A percentile compares a stretch with the other conserved stretches of the same genome.
phyloP scores from a whole-genome alignment of 2,888 invertebrate species.

The Drymonia ruficornis region DNA sequence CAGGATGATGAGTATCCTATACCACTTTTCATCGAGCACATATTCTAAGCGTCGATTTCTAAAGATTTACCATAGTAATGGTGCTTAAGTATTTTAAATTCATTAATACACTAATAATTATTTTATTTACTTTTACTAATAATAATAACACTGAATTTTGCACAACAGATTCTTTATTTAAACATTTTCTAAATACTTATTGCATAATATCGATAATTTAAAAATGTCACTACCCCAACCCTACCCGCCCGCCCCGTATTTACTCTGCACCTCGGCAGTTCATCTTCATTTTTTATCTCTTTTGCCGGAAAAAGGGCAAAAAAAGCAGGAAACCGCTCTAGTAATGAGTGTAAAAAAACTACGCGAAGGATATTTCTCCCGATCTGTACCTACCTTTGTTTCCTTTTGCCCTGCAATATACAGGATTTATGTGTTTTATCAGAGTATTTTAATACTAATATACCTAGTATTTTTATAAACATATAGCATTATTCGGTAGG shows the following conservation, averaged over 20 bases:
- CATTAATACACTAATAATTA: no score
- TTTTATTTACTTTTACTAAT: no score
- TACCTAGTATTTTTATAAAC: no score
- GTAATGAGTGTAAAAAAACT: constrained; percentile 81
- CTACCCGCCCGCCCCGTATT: constrained; percentile 76
- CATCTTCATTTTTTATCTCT: constrained; percentile 84
- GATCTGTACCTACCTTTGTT: constrained; percentile 57
- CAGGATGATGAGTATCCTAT: no score
- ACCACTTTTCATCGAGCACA: no score
- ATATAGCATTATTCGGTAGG: no score
- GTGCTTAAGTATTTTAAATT: not conserved
- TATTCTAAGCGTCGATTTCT: no score
- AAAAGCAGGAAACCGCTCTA: constrained; percentile 75
- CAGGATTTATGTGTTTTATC: constrained; percentile 25
- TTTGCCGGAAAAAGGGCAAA: constrained; percentile 80
- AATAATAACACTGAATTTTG: no score
- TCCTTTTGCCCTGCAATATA: constrained; percentile 49
- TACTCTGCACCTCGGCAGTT: constrained; percentile 83
- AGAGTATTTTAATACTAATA: not conserved
- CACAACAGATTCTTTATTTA: no score
- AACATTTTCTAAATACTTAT: no score
- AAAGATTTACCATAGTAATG: no score
- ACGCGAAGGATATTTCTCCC: constrained; percentile 63
- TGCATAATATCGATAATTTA: constrained; percentile 12
- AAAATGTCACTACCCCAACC: constrained; percentile 34